Conservation (phyloP, 2,888 invertebrate species). For the Drosophila pseudotalamancana region DNA sequence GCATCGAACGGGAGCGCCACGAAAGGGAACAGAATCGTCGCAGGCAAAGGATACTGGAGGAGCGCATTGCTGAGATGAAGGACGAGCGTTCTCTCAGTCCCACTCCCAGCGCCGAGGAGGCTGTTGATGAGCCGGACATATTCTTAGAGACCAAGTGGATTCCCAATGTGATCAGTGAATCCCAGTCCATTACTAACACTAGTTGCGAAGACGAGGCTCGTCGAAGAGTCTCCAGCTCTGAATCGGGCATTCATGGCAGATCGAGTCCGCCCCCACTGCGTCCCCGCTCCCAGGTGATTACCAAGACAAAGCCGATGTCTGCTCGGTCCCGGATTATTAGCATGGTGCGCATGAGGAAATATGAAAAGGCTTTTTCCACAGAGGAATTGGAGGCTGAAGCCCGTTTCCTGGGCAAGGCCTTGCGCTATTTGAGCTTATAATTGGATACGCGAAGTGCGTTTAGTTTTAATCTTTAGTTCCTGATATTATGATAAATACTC, state of each 20-base stretch:
- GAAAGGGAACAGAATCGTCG: constrained; percentile 46
- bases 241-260: constrained; percentile 37
- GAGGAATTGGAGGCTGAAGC: constrained; percentile 43
- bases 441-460: neutral
- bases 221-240: constrained; percentile 37
- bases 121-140: constrained; percentile 55
- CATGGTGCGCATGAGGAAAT: constrained; percentile 71
- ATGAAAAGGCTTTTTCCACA: constrained; percentile 29
- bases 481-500: neutral
- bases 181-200: neutral
- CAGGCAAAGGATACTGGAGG: constrained; percentile 30
- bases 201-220: constrained; percentile 65
- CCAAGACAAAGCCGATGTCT: constrained; percentile 51
- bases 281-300: constrained; percentile 48
- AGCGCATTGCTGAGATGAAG: constrained; percentile 38
- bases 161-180: constrained; percentile 51
- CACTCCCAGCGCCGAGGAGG: constrained; percentile 64
- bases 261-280: constrained; percentile 36
- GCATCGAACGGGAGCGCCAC: constrained; percentile 59
- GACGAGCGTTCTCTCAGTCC: constrained; percentile 50
- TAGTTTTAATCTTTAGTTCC: neutral
- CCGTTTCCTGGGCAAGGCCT: constrained; percentile 74
- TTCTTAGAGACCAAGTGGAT: constrained; percentile 67
- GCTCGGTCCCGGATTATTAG: constrained; percentile 74
- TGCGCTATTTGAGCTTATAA: constrained; percentile 79